Conservation (phyloP, 1,140 invertebrate genomes). For the Drosophila kurseongensis region DNA sequence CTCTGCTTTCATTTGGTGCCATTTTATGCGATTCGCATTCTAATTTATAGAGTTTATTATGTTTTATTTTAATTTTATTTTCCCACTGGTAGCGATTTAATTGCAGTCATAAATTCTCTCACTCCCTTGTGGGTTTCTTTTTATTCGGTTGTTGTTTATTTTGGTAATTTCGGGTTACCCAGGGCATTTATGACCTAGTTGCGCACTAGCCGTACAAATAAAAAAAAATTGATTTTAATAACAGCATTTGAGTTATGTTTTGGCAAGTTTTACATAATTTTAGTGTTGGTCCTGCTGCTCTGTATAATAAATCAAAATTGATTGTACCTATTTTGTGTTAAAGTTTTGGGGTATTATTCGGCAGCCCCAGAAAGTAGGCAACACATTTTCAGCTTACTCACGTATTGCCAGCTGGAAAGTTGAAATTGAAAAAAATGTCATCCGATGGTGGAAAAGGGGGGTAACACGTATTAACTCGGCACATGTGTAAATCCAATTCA, state of each 20-base stretch:
- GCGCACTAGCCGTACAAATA: background rate
- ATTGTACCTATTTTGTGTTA: slow-evolving; percentile 25
- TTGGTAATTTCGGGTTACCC: slow-evolving; percentile 28
- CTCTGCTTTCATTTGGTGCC: slow-evolving; percentile 14
- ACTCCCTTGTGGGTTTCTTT: slow-evolving; percentile 15
- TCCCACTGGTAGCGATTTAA: slow-evolving; percentile 46
- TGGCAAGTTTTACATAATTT: slow-evolving; percentile 6
- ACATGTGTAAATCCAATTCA: slow-evolving; percentile 81
- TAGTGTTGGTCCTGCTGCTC: background rate
- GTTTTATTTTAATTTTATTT: slow-evolving; percentile 50
- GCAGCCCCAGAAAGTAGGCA: slow-evolving; percentile 37
- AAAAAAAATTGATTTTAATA: slow-evolving; percentile 21
- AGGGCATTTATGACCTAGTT: slow-evolving; percentile 26
- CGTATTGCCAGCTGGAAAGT: slow-evolving; percentile 42
- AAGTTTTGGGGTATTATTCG: slow-evolving; percentile 1
- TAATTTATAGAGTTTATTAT: slow-evolving; percentile 54
- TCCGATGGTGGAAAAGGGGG: slow-evolving; percentile 1
- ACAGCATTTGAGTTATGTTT: slow-evolving; percentile 9
- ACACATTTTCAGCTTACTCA: slow-evolving; percentile 32
- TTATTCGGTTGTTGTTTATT: slow-evolving; percentile 13
- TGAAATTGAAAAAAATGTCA: slow-evolving; percentile 78
- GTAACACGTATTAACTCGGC: slow-evolving; percentile 72
- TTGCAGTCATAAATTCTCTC: slow-evolving; percentile 65
- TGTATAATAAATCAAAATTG: slow-evolving; percentile 53
- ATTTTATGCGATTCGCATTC: slow-evolving; percentile 53